These are phyloP conservation scores for Copidosoma floridanum DNA, from an alignment of 1,140 invertebrate genomes.

Conservation along the genomic window DNA sequence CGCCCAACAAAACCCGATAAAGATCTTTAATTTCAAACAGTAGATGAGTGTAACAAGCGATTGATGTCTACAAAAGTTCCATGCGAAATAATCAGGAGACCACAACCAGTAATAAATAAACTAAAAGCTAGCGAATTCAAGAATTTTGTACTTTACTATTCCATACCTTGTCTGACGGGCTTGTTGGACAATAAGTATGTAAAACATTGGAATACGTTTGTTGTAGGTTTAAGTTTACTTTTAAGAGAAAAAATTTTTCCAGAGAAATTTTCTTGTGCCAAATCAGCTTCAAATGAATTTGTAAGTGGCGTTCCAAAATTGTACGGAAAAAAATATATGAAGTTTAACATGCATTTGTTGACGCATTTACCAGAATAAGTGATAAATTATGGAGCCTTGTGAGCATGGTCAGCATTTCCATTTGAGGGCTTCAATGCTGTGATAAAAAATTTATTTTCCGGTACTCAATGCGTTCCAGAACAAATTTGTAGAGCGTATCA, in stretches of 20 bases:
- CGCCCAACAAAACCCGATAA: too few relatives aligned
- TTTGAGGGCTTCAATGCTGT: background rate
- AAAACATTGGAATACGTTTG: conserved; percentile 4
- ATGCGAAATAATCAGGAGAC: too few relatives aligned
- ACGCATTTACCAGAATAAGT: conserved; percentile 20
- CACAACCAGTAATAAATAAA: background rate
- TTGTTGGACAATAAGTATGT: background rate
- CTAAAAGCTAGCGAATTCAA: background rate
- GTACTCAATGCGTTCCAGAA: background rate
- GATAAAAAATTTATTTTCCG: background rate
- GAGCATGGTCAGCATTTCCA: background rate
- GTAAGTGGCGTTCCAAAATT: background rate
- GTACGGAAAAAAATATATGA: conserved; percentile 19
- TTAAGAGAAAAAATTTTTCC: background rate
- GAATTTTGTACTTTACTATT: background rate
- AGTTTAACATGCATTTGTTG: conserved; percentile 3
- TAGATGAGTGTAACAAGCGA: too few relatives aligned
- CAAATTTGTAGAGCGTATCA: conserved; percentile 28
- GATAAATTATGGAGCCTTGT: conserved; percentile 21
- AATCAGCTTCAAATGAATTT: too few relatives aligned
- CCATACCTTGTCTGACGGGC: background rate
- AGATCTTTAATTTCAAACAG: too few relatives aligned
- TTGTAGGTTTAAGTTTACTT: background rate
- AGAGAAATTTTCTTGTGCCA: too few relatives aligned
- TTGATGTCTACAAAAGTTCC: too few relatives aligned